phyloP scores from a whole-genome alignment of 2,113 vertebrate genomes.

The Ginglymostoma cirratum region DNA sequence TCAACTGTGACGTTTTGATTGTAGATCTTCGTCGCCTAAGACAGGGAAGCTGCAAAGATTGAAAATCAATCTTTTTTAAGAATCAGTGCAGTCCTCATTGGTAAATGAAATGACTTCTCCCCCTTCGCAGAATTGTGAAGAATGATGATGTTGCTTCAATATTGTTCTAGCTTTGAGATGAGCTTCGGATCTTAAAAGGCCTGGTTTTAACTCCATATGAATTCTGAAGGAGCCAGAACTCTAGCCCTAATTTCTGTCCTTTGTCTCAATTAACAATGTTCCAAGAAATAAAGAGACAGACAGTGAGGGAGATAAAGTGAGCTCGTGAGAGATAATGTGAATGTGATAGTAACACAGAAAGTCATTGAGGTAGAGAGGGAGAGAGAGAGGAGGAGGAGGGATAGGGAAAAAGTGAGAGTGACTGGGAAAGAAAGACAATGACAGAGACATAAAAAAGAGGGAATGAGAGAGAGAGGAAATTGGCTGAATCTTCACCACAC shows the following conservation, averaged over 20 bases:
- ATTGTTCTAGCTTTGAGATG: neutral
- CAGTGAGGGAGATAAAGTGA: neutral
- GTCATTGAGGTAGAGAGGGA: neutral
- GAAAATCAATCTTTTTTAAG: neutral
- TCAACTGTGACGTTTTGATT: neutral
- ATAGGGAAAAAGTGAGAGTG: conserved; percentile 23
- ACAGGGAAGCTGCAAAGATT: neutral
- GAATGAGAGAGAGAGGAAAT: conserved; percentile 46
- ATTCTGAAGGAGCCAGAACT: too few species aligned
- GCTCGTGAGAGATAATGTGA: neutral
- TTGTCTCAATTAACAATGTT: neutral
- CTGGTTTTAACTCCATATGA: too few species aligned
- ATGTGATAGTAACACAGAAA: neutral
- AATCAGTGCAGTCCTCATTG: neutral
- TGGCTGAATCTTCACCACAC: neutral
- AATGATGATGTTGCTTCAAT: neutral
- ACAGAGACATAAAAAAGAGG: conserved; percentile 51
- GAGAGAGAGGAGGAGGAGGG: neutral
- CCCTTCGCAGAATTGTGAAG: neutral
- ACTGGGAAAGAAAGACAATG: neutral
- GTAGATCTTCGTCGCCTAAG: neutral
- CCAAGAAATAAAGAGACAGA: neutral
- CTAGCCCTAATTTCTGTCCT: neutral
- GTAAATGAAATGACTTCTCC: neutral
- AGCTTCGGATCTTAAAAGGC: too few species aligned